Conservation (phyloP, 2,888 invertebrate species). For the Hesperia comma region DNA sequence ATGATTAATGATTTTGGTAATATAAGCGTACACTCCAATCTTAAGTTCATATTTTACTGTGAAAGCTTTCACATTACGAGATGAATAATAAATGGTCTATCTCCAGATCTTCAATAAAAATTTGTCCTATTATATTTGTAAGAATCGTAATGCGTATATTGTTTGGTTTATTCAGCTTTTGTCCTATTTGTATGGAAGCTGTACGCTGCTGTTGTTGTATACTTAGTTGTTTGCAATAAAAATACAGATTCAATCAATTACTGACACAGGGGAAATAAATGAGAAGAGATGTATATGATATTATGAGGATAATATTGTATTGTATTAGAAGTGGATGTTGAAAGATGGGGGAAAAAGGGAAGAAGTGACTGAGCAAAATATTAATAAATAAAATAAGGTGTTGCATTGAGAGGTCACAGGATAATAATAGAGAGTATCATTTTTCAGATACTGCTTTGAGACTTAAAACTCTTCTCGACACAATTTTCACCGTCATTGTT, state of each 20-base stretch:
- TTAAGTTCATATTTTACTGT: constrained; percentile 11
- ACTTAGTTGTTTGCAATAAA: neutral
- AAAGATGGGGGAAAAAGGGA: neutral
- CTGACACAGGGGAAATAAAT: neutral
- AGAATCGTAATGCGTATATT: neutral
- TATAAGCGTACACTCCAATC: constrained; percentile 14
- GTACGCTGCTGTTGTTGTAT: neutral
- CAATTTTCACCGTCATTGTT: neutral
- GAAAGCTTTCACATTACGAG: constrained; percentile 13
- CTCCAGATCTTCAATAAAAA: constrained; percentile 1
- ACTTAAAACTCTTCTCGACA: neutral
- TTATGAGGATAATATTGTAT: neutral
- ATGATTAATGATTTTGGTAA: constrained; percentile 15
- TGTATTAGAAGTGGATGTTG: neutral
- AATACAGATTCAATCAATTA: neutral
- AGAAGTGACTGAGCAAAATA: neutral
- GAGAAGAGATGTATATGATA: neutral
- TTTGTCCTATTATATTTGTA: neutral
- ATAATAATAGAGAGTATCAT: too few relatives aligned
- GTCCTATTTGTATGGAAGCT: neutral
- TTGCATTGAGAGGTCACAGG: too few relatives aligned
- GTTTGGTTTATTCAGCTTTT: neutral
- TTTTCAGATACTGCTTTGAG: too few relatives aligned
- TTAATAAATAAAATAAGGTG: too few relatives aligned
- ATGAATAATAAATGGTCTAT: constrained; percentile 9